Evolutionary conservation across 2,113 vertebrate species (phyloP).

Genomic region (Mirounga angustirostris): DNA sequence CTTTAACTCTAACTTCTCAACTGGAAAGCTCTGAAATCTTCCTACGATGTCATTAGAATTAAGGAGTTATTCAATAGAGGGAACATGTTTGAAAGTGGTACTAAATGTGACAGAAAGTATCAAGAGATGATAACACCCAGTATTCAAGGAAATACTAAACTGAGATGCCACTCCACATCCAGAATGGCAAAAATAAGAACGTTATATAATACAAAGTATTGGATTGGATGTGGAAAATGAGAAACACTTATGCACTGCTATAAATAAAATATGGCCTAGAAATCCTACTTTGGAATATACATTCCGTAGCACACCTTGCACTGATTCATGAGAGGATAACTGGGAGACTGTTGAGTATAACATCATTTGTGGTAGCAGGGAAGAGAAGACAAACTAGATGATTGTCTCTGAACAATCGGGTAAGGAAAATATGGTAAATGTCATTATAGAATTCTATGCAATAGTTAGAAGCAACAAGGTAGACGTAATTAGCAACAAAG

Average conservation of each 20-base stretch:
- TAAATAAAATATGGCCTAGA: not conserved
- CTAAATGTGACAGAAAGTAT: not conserved
- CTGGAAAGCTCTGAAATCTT: not conserved
- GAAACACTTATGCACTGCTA: not conserved
- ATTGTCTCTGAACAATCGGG: not conserved
- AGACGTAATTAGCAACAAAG: not conserved
- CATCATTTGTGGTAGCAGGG: not conserved
- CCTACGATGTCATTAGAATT: not conserved
- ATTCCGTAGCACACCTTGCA: not conserved
- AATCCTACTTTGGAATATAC: not conserved
- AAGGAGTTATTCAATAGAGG: not conserved
- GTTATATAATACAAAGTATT: not conserved
- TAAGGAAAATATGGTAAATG: not conserved
- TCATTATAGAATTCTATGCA: not conserved
- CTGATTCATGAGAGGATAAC: not conserved
- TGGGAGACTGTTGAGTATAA: not conserved
- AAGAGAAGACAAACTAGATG: not conserved
- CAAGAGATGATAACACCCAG: not conserved
- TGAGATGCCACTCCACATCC: not conserved
- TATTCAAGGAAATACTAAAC: not conserved
- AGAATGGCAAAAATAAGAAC: not conserved
- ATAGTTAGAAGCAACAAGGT: not conserved
- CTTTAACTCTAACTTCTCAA: not conserved
- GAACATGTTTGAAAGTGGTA: not conserved
- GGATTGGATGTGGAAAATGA: not conserved